Base-by-base conservation (phyloP, 2,888 invertebrate genomes). In the Zaprionus lineosus region DNA sequence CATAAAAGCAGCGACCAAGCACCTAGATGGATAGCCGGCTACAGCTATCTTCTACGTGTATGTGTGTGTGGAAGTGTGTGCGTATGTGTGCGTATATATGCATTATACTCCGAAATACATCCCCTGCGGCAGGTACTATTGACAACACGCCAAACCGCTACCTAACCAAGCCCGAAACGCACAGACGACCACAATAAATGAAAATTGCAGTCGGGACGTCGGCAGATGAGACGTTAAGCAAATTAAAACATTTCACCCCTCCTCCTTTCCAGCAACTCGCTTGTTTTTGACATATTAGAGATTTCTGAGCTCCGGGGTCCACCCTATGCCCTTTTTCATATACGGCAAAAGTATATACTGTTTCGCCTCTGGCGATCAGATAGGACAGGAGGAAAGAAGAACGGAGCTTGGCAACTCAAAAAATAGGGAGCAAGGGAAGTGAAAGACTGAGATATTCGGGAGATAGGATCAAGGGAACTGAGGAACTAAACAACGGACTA, bases 231-330 rank as follows among this genome's bases (percentile, higher is more conserved):
- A 58, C 71, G 63, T 62, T 71, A 53, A 58, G 58, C 69, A 74
- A 77, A 82, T 77, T 82, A 77, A 66, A 77, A 73, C 82, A 64
- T 77, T 76, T 74, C 59, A 61, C 63, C 59, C 18, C 7, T 6
- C 43, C 9, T 28, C 15, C 36, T 2, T 14, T 24, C 37, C 29
- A 26, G 11, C 24, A 24, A 47, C n/a, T 6, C 31, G 39, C 31
- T 62, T 68, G 63, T 79, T 75, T 71, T 79, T 83, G 84, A 83
- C 84, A 83, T 77, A 84, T 83, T 83, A 71, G 70, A 70, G 71
- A 82, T 67, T 68, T 67, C 57, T 47, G 68, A 74, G 71, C 68
- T 71, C 60, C 48, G 61, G 43, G 40, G 19, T 31, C 40, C 24
- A n/a, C 47, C 33, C 31, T 14, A 28, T 50, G 56, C 29, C 44